Evolutionary conservation across 2,113 vertebrate genomes (phyloP).

Genomic region (Menura novaehollandiae): DNA sequence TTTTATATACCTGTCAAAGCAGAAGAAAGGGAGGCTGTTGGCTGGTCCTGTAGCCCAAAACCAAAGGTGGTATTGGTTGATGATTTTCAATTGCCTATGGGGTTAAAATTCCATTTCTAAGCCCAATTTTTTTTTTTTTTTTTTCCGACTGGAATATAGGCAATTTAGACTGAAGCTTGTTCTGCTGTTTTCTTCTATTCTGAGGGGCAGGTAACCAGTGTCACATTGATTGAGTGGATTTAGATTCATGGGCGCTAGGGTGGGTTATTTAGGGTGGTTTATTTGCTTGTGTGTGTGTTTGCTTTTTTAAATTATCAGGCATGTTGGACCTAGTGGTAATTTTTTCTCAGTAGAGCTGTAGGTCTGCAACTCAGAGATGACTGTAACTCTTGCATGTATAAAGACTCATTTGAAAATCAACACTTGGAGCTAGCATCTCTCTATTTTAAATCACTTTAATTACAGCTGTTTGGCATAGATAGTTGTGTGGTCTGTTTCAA

Average conservation of each 20-base stretch:
- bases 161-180: background rate
- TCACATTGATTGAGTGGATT: background rate
- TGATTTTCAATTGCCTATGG: background rate
- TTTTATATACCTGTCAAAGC: background rate
- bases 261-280: background rate
- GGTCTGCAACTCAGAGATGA: background rate
- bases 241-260: background rate
- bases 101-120: background rate
- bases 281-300: background rate
- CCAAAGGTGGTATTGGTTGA: background rate
- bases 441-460: conserved; percentile 67
- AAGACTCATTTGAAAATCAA: conserved; percentile 50
- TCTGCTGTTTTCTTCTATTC: background rate
- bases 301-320: background rate
- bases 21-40: background rate
- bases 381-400: background rate
- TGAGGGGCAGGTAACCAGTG: background rate
- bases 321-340: background rate
- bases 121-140: too few relatives aligned
- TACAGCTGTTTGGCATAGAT: conserved; percentile 63
- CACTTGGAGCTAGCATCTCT: conserved; percentile 46
- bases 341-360: background rate
- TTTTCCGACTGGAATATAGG: background rate
- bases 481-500: conserved; percentile 63
- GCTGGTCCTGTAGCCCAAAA: background rate